Conservation (phyloP, 2,888 invertebrate genomes). For the Lydus trimaculatus region DNA sequence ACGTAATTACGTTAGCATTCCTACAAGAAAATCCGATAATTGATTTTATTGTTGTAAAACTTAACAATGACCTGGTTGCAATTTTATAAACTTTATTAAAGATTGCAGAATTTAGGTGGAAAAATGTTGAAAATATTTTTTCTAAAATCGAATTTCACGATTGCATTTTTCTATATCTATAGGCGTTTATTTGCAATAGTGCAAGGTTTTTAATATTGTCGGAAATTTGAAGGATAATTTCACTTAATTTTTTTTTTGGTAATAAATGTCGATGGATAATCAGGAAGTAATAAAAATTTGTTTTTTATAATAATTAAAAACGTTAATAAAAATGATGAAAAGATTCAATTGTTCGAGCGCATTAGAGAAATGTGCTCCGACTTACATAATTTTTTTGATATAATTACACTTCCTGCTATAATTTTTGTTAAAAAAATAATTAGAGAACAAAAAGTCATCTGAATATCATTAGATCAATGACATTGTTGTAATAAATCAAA, state of each 20-base stretch:
- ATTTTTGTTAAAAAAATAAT: not conserved
- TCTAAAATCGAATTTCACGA: not conserved
- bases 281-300: not conserved
- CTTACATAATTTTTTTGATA: not conserved
- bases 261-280: not conserved
- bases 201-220: not conserved
- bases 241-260: not conserved
- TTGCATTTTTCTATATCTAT: not conserved
- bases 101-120: not conserved
- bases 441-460: not conserved
- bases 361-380: not conserved
- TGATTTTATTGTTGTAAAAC: not conserved
- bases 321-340: not conserved
- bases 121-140: not conserved
- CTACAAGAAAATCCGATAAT: not conserved
- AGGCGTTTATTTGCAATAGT: not conserved
- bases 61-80: slow-evolving; percentile 5
- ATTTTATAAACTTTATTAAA: not conserved
- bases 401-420: not conserved
- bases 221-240: not conserved
- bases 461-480: not conserved
- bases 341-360: not conserved
- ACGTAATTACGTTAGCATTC: not conserved
- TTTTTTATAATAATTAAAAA: not conserved
- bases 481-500: not conserved